These are phyloP conservation scores for Numida meleagris DNA, from an alignment of 2,113 vertebrate genomes.

Conservation along the genomic window DNA sequence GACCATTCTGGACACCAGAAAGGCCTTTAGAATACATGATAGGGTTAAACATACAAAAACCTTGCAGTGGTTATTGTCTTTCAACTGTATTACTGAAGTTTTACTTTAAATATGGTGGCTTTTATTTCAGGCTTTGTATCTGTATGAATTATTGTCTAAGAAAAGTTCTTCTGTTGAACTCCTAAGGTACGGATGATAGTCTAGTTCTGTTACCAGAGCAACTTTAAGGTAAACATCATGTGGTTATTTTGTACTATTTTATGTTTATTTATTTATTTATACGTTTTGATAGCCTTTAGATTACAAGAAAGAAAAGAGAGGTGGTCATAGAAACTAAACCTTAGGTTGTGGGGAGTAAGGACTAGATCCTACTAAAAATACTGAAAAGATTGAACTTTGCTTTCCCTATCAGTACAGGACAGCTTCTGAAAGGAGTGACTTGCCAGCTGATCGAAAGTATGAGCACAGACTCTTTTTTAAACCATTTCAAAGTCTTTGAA, in stretches of 20 bases:
- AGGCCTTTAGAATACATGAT: neutral
- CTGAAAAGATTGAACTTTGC: neutral
- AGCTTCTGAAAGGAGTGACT: constrained; percentile 80
- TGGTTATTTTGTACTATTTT: neutral
- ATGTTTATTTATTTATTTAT: neutral
- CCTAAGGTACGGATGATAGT: constrained; percentile 74
- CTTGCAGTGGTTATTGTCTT: neutral
- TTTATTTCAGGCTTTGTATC: constrained; percentile 80
- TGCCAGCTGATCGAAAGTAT: constrained; percentile 77
- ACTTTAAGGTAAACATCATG: neutral
- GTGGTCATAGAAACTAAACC: neutral
- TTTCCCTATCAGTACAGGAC: constrained; percentile 71
- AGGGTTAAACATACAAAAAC: neutral
- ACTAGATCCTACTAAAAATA: neutral
- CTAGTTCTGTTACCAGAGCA: neutral
- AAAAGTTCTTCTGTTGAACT: constrained; percentile 53
- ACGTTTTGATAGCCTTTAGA: neutral
- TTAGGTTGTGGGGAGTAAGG: neutral
- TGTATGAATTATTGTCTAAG: constrained; percentile 76
- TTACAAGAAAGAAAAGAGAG: neutral
- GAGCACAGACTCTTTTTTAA: constrained; percentile 64
- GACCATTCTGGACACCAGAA: neutral
- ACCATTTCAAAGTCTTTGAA: constrained; percentile 74
- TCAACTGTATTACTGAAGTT: neutral
- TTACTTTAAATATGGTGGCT: neutral